Evolutionary conservation across 2,113 vertebrate genomes (phyloP).

Genomic region (Corydoras maculifer): DNA sequence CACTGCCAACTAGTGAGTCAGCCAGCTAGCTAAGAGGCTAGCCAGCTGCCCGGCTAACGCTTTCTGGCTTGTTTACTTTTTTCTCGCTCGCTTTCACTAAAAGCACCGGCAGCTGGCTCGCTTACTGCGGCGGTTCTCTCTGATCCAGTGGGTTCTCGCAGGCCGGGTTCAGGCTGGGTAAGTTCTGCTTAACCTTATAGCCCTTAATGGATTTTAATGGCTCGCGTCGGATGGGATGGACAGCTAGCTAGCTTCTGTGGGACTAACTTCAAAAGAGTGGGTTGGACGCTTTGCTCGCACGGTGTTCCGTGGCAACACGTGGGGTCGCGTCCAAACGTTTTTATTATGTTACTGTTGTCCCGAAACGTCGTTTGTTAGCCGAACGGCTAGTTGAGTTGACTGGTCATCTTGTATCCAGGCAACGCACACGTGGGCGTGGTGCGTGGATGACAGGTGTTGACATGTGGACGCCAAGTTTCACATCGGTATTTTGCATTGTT

Average conservation of each 20-base stretch:
- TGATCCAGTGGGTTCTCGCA: constrained; percentile 8
- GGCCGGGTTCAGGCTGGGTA: constrained; percentile 15
- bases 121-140: background rate
- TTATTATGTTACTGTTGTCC: no score
- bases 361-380: no score
- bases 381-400: background rate
- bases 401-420: constrained; percentile 8
- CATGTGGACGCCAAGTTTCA: background rate
- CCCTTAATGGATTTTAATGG: background rate
- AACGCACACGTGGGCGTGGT: constrained; percentile 22
- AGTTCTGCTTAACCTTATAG: constrained; percentile 14
- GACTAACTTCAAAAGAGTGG: background rate
- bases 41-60: constrained; percentile 14
- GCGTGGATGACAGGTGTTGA: constrained; percentile 20
- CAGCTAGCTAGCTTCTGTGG: constrained; percentile 7
- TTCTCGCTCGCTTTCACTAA: background rate
- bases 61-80: constrained; percentile 12
- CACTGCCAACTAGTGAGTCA: constrained; percentile 13
- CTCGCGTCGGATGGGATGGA: background rate
- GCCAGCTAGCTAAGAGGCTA: constrained; percentile 13
- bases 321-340: no score
- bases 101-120: background rate
- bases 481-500: no score
- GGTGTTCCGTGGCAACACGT: no score
- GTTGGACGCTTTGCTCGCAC: no score